phyloP scores from a whole-genome alignment of 64 coral and sea anemone species.

The Dendrophyllia cribrosa region DNA sequence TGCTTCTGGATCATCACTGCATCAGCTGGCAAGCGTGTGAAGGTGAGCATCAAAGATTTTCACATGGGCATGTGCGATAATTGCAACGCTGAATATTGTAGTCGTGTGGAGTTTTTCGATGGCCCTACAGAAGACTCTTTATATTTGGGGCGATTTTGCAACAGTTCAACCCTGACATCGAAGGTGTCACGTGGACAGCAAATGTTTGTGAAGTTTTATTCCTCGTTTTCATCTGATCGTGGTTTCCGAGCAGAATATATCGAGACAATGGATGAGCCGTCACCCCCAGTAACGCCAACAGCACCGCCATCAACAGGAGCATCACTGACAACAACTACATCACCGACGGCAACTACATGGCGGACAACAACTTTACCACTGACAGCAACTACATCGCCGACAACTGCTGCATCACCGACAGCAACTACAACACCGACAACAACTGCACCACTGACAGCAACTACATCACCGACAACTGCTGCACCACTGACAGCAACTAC shows the following conservation, averaged over 20 bases:
- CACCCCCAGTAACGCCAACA: neutral
- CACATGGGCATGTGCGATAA: neutral
- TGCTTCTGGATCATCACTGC: conserved; percentile 1
- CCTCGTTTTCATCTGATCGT: neutral
- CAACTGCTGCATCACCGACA: neutral
- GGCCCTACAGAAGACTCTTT: neutral
- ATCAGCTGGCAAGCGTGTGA: neutral
- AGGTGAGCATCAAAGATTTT: neutral
- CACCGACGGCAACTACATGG: neutral
- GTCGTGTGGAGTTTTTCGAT: conserved; percentile 2
- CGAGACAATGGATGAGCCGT: neutral
- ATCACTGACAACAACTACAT: neutral
- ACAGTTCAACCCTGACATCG: neutral
- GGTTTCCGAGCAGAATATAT: neutral
- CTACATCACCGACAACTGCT: too few relatives aligned
- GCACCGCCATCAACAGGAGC: neutral
- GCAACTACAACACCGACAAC: neutral
- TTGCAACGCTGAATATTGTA: neutral
- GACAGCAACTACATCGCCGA: neutral
- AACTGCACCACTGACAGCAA: too few relatives aligned
- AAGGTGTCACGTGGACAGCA: neutral
- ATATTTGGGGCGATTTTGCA: neutral
- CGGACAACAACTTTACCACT: neutral
- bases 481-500: too few relatives aligned
- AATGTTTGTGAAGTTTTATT: conserved; percentile 3